These are phyloP conservation scores for Zeuzera pyrina DNA, from an alignment of 2,888 invertebrate genomes.

Conservation along the genomic window DNA sequence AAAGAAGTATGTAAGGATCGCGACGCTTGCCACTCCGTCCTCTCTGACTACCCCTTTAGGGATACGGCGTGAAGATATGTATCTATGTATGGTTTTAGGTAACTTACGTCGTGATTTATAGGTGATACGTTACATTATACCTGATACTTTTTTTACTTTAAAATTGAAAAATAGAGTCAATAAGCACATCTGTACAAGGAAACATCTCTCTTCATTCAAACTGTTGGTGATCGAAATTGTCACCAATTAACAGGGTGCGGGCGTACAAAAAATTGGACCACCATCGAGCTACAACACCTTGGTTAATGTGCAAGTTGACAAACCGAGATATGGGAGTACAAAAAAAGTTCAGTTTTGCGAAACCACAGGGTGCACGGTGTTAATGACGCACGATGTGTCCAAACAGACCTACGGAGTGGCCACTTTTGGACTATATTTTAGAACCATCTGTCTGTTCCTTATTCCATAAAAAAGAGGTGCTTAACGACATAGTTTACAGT, in stretches of 20 bases:
- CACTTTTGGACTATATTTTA: conserved; percentile 32
- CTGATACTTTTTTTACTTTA: too few species aligned
- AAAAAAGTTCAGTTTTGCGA: conserved; percentile 41
- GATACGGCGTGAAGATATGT: too few species aligned
- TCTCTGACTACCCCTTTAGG: too few species aligned
- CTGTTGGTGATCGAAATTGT: conserved; percentile 62
- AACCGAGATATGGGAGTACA: conserved; percentile 35
- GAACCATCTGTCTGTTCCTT: too few species aligned
- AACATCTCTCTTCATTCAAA: conserved; percentile 61
- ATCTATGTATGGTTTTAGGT: too few species aligned
- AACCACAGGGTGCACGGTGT: conserved; percentile 52
- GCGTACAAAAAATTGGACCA: conserved; percentile 55
- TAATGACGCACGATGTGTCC: conserved; percentile 47
- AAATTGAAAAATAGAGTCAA: too few species aligned
- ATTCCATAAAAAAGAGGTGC: too few species aligned
- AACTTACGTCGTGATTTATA: too few species aligned
- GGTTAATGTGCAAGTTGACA: conserved; percentile 68
- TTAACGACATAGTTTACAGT: too few species aligned
- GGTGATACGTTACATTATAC: too few species aligned
- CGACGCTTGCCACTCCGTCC: too few species aligned
- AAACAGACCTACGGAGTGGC: conserved; percentile 52
- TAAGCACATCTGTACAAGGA: conserved; percentile 47
- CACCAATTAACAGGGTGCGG: conserved; percentile 60
- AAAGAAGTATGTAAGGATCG: too few species aligned
- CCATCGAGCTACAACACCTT: conserved; percentile 54